Percentiles rank a stretch among this genome's conserved stretches.
Conservation (phyloP, 2,888 invertebrate species). For the Digitonthophagus gazella region DNA sequence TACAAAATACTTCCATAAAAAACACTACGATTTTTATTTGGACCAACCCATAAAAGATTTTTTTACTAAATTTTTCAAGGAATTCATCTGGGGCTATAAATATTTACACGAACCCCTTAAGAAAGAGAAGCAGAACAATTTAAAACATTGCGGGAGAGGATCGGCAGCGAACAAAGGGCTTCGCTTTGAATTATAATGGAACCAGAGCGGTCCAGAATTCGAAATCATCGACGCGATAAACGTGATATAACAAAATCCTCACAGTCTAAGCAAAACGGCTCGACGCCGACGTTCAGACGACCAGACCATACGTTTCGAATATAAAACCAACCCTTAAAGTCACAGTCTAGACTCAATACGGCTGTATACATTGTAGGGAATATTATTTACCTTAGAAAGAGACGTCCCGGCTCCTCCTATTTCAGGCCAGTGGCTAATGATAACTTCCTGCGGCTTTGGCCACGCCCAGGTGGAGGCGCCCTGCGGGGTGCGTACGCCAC, state of each 20-base stretch:
- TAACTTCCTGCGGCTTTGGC: slow-evolving; percentile 43
- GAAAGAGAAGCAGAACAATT: slow-evolving; percentile 17
- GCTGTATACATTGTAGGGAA: slow-evolving; percentile 72
- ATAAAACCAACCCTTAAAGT: slow-evolving; percentile 50
- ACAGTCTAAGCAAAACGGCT: slow-evolving; percentile 44
- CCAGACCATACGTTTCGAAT: no score
- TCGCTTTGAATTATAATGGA: slow-evolving; percentile 31
- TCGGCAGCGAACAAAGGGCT: slow-evolving; percentile 33
- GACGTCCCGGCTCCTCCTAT: slow-evolving; percentile 49
- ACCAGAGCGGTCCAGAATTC: slow-evolving; percentile 43
- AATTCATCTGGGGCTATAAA: not conserved
- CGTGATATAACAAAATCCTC: slow-evolving; percentile 47
- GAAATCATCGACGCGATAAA: slow-evolving; percentile 42
- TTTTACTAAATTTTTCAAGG: no score
- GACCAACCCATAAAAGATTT: no score
- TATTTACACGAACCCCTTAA: not conserved
- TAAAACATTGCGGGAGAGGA: slow-evolving; percentile 28
- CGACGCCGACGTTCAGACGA: not conserved
- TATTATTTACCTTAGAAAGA: slow-evolving; percentile 69
- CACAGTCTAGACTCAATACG: slow-evolving; percentile 46
- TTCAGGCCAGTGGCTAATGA: slow-evolving; percentile 52
- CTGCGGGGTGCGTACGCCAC: slow-evolving; percentile 5
- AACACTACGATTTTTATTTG: no score
- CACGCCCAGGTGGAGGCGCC: slow-evolving; percentile 37
- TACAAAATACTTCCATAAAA: no score